Conservation (phyloP, 1,140 invertebrate genomes). For the Drosophila sp. region DNA sequence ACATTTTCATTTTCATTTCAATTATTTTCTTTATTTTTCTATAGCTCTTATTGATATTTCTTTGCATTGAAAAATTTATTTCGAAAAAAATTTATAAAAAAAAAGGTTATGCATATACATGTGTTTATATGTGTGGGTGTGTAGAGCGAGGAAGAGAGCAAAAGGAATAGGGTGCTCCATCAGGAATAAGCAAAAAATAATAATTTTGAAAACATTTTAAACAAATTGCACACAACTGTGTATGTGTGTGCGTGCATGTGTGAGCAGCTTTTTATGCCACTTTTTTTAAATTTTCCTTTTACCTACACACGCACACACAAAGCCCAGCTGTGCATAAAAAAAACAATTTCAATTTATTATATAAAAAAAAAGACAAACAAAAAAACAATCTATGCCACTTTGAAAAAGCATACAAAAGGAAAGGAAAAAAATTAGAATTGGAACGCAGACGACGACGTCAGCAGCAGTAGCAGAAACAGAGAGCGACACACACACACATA, state of each 20-base stretch:
- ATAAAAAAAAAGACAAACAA: slow-evolving; percentile 37
- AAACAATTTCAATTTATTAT: slow-evolving; percentile 53
- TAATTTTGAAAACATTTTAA: slow-evolving; percentile 16
- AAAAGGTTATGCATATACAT: background rate
- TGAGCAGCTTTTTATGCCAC: slow-evolving; percentile 42
- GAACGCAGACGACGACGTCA: slow-evolving; percentile 53
- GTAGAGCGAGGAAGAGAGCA: background rate
- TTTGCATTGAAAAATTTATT: slow-evolving; percentile 10
- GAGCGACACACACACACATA: slow-evolving; percentile 32
- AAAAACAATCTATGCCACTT: slow-evolving; percentile 58
- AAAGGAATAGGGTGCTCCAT: background rate
- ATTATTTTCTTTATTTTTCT: background rate
- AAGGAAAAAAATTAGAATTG: slow-evolving; percentile 54
- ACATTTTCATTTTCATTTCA: background rate
- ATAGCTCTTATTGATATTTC: background rate
- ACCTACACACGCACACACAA: slow-evolving; percentile 6
- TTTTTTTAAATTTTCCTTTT: slow-evolving; percentile 31
- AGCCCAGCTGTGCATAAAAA: slow-evolving; percentile 48
- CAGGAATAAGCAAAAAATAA: background rate
- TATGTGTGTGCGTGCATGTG: slow-evolving; percentile 13
- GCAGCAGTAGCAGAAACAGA: slow-evolving; percentile 33
- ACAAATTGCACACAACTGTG: slow-evolving; percentile 28
- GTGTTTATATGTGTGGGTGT: background rate
- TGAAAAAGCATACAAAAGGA: slow-evolving; percentile 46
- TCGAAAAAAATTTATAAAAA: slow-evolving; percentile 11